Evolutionary conservation across 1,140 invertebrate species (phyloP), one percentile per base, ranked within the genome.

Genomic region (Drosophila tropicalis): DNA sequence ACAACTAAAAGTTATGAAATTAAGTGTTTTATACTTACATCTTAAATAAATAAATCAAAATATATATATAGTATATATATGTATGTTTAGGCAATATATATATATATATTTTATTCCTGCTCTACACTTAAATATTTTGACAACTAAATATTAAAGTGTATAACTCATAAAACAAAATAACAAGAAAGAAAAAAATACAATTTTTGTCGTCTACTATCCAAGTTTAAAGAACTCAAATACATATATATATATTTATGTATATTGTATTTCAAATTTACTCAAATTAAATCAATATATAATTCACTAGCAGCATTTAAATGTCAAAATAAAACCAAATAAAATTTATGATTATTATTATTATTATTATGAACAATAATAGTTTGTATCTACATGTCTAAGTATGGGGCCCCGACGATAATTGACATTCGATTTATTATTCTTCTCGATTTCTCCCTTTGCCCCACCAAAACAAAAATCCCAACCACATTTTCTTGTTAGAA

Each of bases 281-380:
- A 79, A 86, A 73, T 73, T 75, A 76, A 82, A 87, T 86, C 72
- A 70, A 85, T 79, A 89, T 83, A 87, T 83, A 83, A 76, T 77
- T 80, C 76, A 81, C 76, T 86, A 87, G 84, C 83, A 76, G 76
- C 84, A 87, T 89, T 89, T 77, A 83, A 83, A 80, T 83, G 84
- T 87, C 80, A 80, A 79, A 83, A 67, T 68, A 70, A 86, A 89
- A 83, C 70, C 70, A 87, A 87, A 74, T 80, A 79, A 87, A 87
- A 70, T 82, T 87, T 87, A 87, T 82, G 76, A 89, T 80, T 89
- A 87, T 70, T 87, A 87, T 80, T 89, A 87, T 70, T 87, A 87
- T 83, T 67, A 83, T 70, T 70, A 68, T 67, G 60, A 76, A 78
- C 61, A 22, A 39, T 34, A 62, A 55, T 62, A 62, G 72, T 83